Evolutionary conservation across 1,140 invertebrate species (phyloP), one percentile per base, ranked within the genome.

Genomic region (Protaetia brevitarsis): DNA sequence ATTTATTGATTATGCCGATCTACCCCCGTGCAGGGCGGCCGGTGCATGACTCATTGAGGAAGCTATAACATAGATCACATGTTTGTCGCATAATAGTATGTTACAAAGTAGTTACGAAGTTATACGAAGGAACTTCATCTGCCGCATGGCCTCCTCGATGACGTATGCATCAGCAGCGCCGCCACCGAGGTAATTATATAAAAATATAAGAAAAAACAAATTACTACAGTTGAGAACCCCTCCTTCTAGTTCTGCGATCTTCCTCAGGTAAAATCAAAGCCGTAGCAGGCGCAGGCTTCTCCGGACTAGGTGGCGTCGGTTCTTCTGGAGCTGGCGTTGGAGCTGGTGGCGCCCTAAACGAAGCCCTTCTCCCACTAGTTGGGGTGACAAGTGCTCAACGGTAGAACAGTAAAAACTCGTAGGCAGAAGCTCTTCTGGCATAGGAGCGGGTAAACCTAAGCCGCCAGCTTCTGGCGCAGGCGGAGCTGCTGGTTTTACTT

Each of bases 201-300:
- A n/a, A n/a, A n/a, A n/a, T n/a, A 2, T n/a, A 37, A 45, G 8
- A 34, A 61, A 61, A 36, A 61, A 88, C 89, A n/a, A n/a, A n/a
- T n/a, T n/a, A n/a, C 88, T 79, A 93, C 90, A 93, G 79, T 76
- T 91, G 89, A 26, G 90, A 91, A 26, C 87, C 89, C 45, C 89
- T 83, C 75, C 90, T 84, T 58, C 88, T 83, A 28, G 85, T 85
- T n/a, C 88, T 83, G 51, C 89, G 76, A 60, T 91, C 89, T 58
- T 91, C 90, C 66, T 91, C 89, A 5, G 81, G 80, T 26, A 76
- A 67, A 0, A 88, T 83, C 37, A 85, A 85, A 79, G 75, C 79
- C 23, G 73, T 79, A 69, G 77, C 77, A 71, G 71, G 81, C 74
- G 72, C 76, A 69, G 68, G 75, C 73, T 69, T 84, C 3, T 84